phyloP scores from a whole-genome alignment of 2,888 invertebrate species.

The Metallyticus violacea region DNA sequence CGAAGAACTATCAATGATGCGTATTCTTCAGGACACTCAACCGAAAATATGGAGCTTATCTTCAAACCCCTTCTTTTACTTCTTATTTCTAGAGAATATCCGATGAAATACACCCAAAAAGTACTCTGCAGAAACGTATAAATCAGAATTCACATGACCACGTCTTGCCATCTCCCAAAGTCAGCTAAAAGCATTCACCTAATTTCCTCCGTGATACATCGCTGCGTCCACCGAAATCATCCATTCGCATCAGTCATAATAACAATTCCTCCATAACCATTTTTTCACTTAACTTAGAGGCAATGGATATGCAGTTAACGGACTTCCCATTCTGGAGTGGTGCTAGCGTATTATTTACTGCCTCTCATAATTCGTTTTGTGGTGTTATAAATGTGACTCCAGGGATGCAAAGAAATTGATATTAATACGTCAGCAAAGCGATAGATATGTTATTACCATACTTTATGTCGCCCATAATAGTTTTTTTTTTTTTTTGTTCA shows the following conservation, averaged over 20 bases:
- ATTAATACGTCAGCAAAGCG: constrained; percentile 23
- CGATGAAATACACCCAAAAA: not conserved
- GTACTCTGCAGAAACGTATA: not conserved
- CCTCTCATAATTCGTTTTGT: constrained; percentile 5
- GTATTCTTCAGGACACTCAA: too few species aligned
- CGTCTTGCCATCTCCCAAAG: not conserved
- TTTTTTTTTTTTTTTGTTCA: too few species aligned
- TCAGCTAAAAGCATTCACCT: not conserved
- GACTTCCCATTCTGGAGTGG: not conserved
- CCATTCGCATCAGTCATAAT: not conserved
- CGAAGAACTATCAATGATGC: too few species aligned
- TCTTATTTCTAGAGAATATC: not conserved
- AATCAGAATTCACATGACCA: not conserved
- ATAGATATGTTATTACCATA: constrained; percentile 15
- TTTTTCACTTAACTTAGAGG: constrained; percentile 12
- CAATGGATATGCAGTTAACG: not conserved
- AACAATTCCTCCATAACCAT: constrained; percentile 10
- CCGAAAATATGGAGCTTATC: not conserved
- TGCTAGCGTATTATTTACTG: constrained; percentile 1
- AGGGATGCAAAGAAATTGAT: constrained; percentile 12
- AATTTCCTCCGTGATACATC: not conserved
- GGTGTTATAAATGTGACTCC: constrained; percentile 5
- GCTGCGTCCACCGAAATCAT: not conserved
- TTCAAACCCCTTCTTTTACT: not conserved
- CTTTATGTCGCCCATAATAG: not conserved